Conservation (phyloP, 1,140 invertebrate species). For the Drosophila orena region DNA sequence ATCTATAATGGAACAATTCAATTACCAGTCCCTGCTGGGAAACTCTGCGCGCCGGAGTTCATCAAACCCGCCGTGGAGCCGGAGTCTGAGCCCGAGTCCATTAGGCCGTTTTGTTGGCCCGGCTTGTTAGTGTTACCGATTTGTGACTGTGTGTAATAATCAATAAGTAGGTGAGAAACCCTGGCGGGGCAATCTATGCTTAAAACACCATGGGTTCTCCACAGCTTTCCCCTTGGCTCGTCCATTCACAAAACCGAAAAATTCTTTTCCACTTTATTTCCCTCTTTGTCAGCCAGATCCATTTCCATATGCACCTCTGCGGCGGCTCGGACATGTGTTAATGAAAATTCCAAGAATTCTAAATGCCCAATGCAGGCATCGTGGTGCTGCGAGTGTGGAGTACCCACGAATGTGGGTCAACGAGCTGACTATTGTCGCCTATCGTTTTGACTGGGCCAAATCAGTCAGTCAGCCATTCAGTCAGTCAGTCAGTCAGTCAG, state of each 20-base stretch:
- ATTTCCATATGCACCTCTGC: conserved; percentile 62
- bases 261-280: conserved; percentile 48
- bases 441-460: conserved; percentile 76
- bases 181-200: conserved; percentile 37
- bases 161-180: conserved; percentile 76
- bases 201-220: conserved; percentile 29
- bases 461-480: conserved; percentile 52
- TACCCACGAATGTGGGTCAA: conserved; percentile 72
- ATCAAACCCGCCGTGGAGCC: conserved; percentile 57
- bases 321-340: conserved; percentile 68
- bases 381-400: conserved; percentile 11
- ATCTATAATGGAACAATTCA: conserved; percentile 78
- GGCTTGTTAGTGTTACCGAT: conserved; percentile 77
- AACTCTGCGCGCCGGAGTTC: conserved; percentile 62
- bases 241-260: conserved; percentile 65
- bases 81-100: background rate
- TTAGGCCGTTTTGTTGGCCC: conserved; percentile 36
- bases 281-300: conserved; percentile 36
- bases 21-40: conserved; percentile 64
- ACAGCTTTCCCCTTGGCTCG: background rate
- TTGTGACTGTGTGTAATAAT: conserved; percentile 58
- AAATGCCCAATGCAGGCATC: conserved; percentile 31
- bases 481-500: background rate
- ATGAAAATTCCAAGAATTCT: conserved; percentile 79
- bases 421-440: conserved; percentile 72